Percentiles rank a stretch among this genome's conserved stretches.
These are phyloP conservation scores for Trichonephila clavata DNA, from an alignment of 1,140 invertebrate species.

Conservation along the genomic window DNA sequence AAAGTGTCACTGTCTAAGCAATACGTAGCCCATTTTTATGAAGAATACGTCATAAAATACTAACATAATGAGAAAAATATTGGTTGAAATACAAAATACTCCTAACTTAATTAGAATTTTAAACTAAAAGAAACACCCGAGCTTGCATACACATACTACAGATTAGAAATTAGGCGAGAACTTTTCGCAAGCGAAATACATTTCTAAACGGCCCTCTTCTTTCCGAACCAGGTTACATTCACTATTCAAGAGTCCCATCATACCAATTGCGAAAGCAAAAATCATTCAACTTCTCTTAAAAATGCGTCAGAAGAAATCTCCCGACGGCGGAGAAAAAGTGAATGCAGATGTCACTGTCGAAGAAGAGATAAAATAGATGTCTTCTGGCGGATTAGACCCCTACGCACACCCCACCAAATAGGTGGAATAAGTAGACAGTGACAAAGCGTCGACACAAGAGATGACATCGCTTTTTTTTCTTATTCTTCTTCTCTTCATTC, in stretches of 20 bases:
- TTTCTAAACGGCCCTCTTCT: too few relatives aligned
- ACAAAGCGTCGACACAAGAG: conserved; percentile 41
- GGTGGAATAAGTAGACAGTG: conserved; percentile 64
- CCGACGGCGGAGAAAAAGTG: neutral
- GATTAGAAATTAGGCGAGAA: too few relatives aligned
- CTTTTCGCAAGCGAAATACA: too few relatives aligned
- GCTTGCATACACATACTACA: too few relatives aligned
- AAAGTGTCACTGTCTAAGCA: too few relatives aligned
- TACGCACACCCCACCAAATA: neutral
- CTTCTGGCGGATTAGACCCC: conserved; percentile 26
- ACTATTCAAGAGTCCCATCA: neutral
- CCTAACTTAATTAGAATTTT: too few relatives aligned
- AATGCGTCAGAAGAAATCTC: neutral
- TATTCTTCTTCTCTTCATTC: neutral
- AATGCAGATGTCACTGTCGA: conserved; percentile 26
- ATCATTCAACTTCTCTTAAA: neutral
- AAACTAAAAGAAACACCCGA: too few relatives aligned
- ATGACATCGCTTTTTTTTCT: neutral
- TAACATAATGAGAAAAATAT: too few relatives aligned
- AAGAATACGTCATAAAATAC: too few relatives aligned
- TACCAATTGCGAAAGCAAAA: neutral
- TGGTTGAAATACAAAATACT: too few relatives aligned
- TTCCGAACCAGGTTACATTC: neutral
- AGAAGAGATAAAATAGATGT: conserved; percentile 54
- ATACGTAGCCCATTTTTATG: too few relatives aligned